Evolutionary conservation across 2,888 invertebrate genomes (phyloP), one percentile per base, ranked within the genome.

Genomic region (Sarcophaga carnaria): DNA sequence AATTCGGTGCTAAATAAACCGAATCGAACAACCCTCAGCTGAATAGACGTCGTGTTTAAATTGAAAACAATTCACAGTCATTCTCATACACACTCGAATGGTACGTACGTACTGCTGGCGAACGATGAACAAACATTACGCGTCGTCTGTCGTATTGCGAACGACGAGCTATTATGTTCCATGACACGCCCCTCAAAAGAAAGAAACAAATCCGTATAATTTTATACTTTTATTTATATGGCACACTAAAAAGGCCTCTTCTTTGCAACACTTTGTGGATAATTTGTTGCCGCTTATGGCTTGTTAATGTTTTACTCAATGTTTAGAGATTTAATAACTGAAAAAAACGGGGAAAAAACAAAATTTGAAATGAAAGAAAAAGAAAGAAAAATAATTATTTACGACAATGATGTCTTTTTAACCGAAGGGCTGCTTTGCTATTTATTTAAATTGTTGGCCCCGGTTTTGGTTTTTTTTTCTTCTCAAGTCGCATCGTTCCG

Each of bases 211-310:
- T 64, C 72, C 60, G 59, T 84, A 84, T 71, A 71, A 82, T 87
- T 82, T 84, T 67, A 83, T 63, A 49, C 27, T 86, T 80, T 75
- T 70, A 80, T 70, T 79, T 62, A 69, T 67, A 49, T 71, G 54
- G 22, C 37, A 59, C 8, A 67, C 74, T 59, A 77, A 74, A 81
- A 75, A 81, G 83, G 84, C 25, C 76, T 78, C 84, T 79, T 78
- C 84, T 79, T 87, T 84, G 84, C 70, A 87, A 81, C 87, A 87
- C 84, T 84, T 87, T 87, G 84, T 87, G 81, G 84, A 87, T 87
- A 87, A 87, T 84, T 87, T 87, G 84, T 87, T 84, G 87, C 81
- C 84, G 81, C 79, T 66, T 78, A 71, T 72, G 64, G 78, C 75
- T 75, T 85, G 72, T 78, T 77, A 54, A 54, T 78, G 74, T 85